These are phyloP conservation scores for Ruditapes philippinarum DNA, from an alignment of 1,140 invertebrate species.

Conservation along the genomic window DNA sequence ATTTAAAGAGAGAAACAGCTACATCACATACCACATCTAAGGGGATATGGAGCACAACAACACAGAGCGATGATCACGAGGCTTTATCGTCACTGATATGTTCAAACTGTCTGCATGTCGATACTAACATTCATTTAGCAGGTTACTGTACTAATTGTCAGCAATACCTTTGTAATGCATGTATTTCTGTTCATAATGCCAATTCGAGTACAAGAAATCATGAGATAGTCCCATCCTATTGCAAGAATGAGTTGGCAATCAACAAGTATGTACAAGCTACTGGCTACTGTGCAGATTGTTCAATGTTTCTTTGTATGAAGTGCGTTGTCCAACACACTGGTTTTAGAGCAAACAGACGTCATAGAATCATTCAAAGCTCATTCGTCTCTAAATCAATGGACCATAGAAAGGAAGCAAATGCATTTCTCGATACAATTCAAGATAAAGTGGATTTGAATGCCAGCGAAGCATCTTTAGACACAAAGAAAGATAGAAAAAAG, in stretches of 20 bases:
- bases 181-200: slow-evolving; percentile 13
- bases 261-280: slow-evolving; percentile 47
- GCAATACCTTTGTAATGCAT: slow-evolving; percentile 41
- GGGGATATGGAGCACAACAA: not conserved
- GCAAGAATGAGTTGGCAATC: slow-evolving; percentile 28
- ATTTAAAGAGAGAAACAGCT: not conserved
- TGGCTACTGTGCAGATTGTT: slow-evolving; percentile 39
- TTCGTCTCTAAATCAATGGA: slow-evolving; percentile 21
- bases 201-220: not conserved
- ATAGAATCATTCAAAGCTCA: slow-evolving; percentile 52
- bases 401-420: not conserved
- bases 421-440: slow-evolving; percentile 22
- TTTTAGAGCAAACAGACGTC: slow-evolving; percentile 15
- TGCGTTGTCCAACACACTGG: slow-evolving; percentile 36
- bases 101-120: slow-evolving; percentile 35
- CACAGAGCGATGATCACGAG: not conserved
- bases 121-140: slow-evolving; percentile 21
- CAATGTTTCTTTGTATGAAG: slow-evolving; percentile 41
- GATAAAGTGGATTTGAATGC: not conserved
- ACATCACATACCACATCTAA: not conserved
- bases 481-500: not conserved
- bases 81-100: slow-evolving; percentile 24
- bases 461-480: not conserved
- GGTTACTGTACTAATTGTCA: slow-evolving; percentile 46
- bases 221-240: slow-evolving; percentile 38